Conservation (phyloP, 2,888 invertebrate genomes). For the Synergus itoensis region DNA sequence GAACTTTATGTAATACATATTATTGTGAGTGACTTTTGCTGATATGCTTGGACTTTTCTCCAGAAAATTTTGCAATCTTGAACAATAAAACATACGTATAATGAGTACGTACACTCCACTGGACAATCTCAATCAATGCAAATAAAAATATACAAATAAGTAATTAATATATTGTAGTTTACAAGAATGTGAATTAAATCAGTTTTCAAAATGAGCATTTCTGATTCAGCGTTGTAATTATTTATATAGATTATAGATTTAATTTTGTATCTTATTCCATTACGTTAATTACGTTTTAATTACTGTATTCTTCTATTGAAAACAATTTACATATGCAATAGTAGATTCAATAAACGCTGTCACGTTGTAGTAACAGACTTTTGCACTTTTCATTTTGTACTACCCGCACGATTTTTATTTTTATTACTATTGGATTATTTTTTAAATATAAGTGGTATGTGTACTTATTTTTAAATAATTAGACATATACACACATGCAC, state of each 20-base stretch:
- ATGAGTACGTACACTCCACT: background rate
- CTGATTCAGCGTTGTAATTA: background rate
- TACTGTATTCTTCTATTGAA: background rate
- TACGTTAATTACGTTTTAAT: background rate
- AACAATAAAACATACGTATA: background rate
- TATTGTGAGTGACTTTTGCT: background rate
- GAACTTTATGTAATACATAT: background rate
- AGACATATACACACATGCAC: too few relatives aligned
- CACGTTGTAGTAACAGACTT: background rate
- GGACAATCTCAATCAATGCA: constrained; percentile 30
- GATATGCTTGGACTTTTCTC: background rate
- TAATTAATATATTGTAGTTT: background rate
- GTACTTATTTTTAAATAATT: too few relatives aligned
- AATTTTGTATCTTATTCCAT: background rate
- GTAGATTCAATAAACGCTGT: constrained; percentile 25
- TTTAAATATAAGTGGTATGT: too few relatives aligned
- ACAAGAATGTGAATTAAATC: constrained; percentile 17
- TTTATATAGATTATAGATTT: background rate
- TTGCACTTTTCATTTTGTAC: background rate
- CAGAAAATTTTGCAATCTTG: background rate
- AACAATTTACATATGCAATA: constrained; percentile 13
- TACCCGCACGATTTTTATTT: background rate
- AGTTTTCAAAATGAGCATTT: constrained; percentile 5
- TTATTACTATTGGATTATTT: too few relatives aligned
- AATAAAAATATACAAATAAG: constrained; percentile 8